These are phyloP conservation scores for Nyctalus aviator DNA, from an alignment of 2,797 vertebrate species.

Conservation along the genomic window DNA sequence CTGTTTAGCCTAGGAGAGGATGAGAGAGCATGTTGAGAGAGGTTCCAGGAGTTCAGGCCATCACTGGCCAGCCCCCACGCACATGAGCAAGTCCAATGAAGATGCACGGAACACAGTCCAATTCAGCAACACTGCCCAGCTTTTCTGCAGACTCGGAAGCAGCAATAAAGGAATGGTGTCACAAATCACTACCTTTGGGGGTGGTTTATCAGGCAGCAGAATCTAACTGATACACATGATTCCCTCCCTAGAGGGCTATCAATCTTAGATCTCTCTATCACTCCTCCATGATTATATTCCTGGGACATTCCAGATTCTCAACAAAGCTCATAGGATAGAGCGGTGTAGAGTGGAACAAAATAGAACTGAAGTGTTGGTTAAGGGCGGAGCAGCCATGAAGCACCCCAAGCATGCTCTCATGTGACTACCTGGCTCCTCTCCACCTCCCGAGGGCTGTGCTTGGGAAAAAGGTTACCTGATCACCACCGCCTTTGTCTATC, in stretches of 20 bases:
- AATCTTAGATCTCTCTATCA: not conserved
- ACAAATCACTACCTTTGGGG: not conserved
- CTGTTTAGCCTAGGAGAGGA: not conserved
- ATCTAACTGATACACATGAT: not conserved
- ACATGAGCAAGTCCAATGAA: not conserved
- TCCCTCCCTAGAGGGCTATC: not conserved
- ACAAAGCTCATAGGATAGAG: not conserved
- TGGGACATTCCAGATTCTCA: not conserved
- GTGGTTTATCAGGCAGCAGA: not conserved
- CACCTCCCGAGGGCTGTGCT: constrained; percentile 74
- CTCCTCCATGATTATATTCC: not conserved
- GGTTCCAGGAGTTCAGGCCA: not conserved
- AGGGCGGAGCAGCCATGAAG: not conserved
- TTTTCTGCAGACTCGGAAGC: not conserved
- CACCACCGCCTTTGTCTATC: constrained; percentile 82
- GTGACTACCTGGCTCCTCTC: constrained; percentile 71
- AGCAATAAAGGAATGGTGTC: not conserved
- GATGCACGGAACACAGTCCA: accelerated
- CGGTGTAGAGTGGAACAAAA: not conserved
- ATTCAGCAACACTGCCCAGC: not conserved
- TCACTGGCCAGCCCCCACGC: not conserved
- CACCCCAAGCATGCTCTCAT: constrained; percentile 53
- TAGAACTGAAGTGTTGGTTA: not conserved
- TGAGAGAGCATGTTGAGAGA: not conserved
- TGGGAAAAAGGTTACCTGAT: constrained; percentile 86